phyloP scores from a whole-genome alignment of 2,888 invertebrate species.

The Parelbella ahira region DNA sequence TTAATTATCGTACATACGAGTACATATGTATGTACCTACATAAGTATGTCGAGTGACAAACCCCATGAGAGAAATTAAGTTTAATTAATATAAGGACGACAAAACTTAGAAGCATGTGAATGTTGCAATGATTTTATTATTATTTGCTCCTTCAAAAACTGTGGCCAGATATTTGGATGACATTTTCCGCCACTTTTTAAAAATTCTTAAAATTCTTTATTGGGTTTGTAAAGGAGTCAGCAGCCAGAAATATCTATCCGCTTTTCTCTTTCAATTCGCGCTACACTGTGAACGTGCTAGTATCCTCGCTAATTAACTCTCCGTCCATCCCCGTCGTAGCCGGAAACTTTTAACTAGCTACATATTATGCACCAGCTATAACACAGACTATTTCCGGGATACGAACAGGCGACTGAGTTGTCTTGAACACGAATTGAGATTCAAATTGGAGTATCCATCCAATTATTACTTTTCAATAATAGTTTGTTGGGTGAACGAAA shows the following conservation, averaged over 20 bases:
- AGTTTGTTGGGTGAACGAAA: neutral
- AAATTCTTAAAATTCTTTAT: too few relatives aligned
- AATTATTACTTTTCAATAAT: conserved; percentile 1
- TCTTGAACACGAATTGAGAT: conserved; percentile 8
- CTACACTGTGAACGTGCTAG: conserved; percentile 18
- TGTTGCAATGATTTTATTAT: too few relatives aligned
- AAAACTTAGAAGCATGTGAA: too few relatives aligned
- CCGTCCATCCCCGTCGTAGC: conserved; percentile 32
- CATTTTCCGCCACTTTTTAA: too few relatives aligned
- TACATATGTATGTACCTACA: too few relatives aligned
- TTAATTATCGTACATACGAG: too few relatives aligned
- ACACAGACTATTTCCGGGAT: conserved; percentile 26
- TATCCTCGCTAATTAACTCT: conserved; percentile 42
- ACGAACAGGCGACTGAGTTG: conserved; percentile 20
- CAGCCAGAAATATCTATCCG: neutral
- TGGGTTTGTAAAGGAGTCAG: too few relatives aligned
- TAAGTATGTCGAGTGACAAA: too few relatives aligned
- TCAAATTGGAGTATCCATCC: neutral
- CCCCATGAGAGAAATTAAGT: too few relatives aligned
- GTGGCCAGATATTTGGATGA: too few relatives aligned
- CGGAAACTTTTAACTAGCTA: conserved; percentile 46
- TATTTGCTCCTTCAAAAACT: too few relatives aligned
- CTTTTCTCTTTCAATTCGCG: conserved; percentile 3
- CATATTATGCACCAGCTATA: conserved; percentile 30
- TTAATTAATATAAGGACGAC: too few relatives aligned